Evolutionary conservation across 2,113 vertebrate species (phyloP).

Genomic region (Helogale parvula): DNA sequence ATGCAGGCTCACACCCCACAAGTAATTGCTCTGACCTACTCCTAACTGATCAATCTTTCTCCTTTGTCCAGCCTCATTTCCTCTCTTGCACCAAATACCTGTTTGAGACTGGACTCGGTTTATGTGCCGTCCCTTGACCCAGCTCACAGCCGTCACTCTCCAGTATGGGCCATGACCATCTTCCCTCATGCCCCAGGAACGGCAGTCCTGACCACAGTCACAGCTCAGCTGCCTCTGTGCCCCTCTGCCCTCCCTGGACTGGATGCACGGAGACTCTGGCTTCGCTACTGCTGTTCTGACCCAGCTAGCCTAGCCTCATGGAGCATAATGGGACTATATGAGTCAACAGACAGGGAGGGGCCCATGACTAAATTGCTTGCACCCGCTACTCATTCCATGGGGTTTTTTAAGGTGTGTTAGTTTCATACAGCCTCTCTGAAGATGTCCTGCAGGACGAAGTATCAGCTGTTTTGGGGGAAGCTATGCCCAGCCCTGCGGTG

Average conservation of each 20-base stretch:
- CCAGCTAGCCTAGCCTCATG: not conserved
- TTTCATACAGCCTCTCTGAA: not conserved
- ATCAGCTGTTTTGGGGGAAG: too few relatives aligned
- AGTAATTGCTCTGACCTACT: not conserved
- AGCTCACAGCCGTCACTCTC: not conserved
- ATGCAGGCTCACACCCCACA: not conserved
- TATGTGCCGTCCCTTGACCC: too few relatives aligned
- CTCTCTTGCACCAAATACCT: not conserved
- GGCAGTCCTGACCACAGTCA: not conserved
- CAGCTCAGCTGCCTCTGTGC: not conserved
- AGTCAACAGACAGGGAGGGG: not conserved
- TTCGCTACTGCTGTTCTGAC: not conserved
- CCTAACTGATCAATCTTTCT: too few relatives aligned
- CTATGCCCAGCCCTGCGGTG: not conserved
- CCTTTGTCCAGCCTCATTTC: not conserved
- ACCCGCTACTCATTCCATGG: accelerated
- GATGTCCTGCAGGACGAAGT: not conserved
- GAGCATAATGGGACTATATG: not conserved
- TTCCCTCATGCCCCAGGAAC: not conserved
- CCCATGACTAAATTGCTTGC: not conserved
- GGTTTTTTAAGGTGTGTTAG: not conserved
- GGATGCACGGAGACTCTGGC: too few relatives aligned
- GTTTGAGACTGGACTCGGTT: not conserved
- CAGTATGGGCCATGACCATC: not conserved
- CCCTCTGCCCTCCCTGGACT: too few relatives aligned